Conservation (phyloP, 2,113 vertebrate species). For the Microtus oregoni region DNA sequence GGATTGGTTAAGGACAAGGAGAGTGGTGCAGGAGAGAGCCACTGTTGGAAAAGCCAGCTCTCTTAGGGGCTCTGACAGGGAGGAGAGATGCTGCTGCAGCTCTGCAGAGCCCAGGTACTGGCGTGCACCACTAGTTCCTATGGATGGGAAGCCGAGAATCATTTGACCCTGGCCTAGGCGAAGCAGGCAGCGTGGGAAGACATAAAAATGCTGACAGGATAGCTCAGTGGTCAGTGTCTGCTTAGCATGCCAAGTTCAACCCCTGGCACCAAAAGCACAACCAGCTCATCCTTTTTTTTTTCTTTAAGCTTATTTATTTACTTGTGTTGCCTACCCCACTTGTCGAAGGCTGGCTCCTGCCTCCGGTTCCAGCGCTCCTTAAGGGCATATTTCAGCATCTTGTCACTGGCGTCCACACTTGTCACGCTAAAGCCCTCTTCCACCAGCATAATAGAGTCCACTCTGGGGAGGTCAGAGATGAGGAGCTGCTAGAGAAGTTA, state of each 20-base stretch:
- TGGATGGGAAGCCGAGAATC: background rate
- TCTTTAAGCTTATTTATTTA: no score
- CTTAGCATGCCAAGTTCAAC: background rate
- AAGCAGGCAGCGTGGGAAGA: background rate
- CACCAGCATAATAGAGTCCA: conserved; percentile 98
- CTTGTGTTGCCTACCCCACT: conserved; percentile 90
- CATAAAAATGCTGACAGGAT: background rate
- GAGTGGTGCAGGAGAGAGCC: background rate
- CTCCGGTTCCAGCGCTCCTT: conserved; percentile 96
- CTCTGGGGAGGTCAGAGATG: conserved; percentile 83
- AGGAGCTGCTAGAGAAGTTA: background rate
- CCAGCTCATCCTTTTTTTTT: no score
- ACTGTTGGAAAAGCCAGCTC: background rate
- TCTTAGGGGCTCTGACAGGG: background rate
- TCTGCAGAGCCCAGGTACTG: background rate
- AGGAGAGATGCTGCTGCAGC: background rate
- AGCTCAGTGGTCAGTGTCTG: background rate
- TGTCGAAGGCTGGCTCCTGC: conserved; percentile 94
- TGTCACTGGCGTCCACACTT: conserved; percentile 98
- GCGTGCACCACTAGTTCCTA: background rate
- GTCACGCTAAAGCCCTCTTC: conserved; percentile 95
- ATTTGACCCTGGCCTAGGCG: background rate
- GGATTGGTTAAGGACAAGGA: background rate
- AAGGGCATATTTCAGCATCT: conserved; percentile 98
- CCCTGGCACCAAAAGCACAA: background rate